Evolutionary conservation across 2,888 invertebrate genomes (phyloP), one percentile per base, ranked within the genome.

Genomic region (Plebejus melissa): DNA sequence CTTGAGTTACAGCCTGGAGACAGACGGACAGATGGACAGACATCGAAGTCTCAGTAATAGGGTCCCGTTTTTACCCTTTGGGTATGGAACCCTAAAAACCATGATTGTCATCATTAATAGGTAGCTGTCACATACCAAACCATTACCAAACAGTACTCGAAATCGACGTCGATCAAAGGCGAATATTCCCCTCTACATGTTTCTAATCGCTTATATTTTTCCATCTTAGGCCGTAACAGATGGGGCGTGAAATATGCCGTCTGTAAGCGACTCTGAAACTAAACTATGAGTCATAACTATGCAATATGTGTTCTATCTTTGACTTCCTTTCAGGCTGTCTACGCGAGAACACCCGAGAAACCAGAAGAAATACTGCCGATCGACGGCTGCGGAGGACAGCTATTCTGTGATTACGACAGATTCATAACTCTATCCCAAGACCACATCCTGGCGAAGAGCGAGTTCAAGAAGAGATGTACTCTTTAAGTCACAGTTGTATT

Each of bases 361-460:
- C 86, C 86, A 5, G 87, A 86, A 0, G 80, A 84, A 69, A 79
- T 87, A 0, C 83, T 95, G 46, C 84, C 85, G 0, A 85, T 95
- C 58, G 86, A 88, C 0, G 93, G 92, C 2, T 95, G 95, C 80
- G 88, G 88, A 0, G 87, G 82, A 4, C 80, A 81, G 1, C 76
- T 82, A 4, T 82, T 93, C 9, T 95, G 95, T 80, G 92, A 94
- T 71, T 90, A 94, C 76, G 88, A 94, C 13, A 88, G 86, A 60
- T 95, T 95, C 80, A 80, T 89, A 9, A 79, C 80, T 7, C 83
- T 95, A 16, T 89, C 89, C 9, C 82, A 87, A 79, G 86, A 89
- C 41, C 78, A 85, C 36, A 74, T 84, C 5, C 83, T 84, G 81
- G 80, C 87, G 0, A 79, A 82, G 46, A 82, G 83, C 57, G 88